A percentile compares a stretch with the other conserved stretches of the same genome.
These are phyloP conservation scores for Darevskia mixta DNA, from an alignment of 2,797 vertebrate genomes.

Conservation along the genomic window DNA sequence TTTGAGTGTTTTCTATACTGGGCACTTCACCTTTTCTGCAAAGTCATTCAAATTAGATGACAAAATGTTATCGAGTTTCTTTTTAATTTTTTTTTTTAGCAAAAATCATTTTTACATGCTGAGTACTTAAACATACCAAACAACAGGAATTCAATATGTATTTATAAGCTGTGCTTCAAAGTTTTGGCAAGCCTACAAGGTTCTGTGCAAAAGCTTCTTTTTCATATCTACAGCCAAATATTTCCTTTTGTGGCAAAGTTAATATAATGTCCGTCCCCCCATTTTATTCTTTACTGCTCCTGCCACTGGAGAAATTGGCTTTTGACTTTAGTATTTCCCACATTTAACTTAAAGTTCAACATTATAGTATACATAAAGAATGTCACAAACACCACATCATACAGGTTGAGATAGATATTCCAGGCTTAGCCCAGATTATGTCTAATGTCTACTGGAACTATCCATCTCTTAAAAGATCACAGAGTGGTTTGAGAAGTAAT, in stretches of 20 bases:
- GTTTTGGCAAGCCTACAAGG: slow-evolving; percentile 58
- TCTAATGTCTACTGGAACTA: slow-evolving; percentile 40
- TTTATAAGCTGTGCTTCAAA: slow-evolving; percentile 63
- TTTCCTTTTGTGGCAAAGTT: slow-evolving; percentile 46
- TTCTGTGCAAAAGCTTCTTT: slow-evolving; percentile 49
- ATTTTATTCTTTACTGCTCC: slow-evolving; percentile 47
- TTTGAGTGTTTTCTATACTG: slow-evolving; percentile 10
- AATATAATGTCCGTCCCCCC: slow-evolving; percentile 5
- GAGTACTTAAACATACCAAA: slow-evolving; percentile 49
- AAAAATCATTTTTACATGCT: slow-evolving; percentile 31
- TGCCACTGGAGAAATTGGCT: slow-evolving; percentile 54
- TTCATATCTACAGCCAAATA: slow-evolving; percentile 59
- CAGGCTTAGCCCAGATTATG: slow-evolving; percentile 36
- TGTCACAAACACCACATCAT: slow-evolving; percentile 47
- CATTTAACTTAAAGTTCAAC: slow-evolving; percentile 63
- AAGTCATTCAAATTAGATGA: slow-evolving; percentile 42
- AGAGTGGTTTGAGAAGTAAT: slow-evolving; percentile 33
- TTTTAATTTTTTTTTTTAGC: slow-evolving; percentile 13
- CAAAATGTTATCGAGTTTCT: slow-evolving; percentile 1
- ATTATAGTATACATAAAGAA: slow-evolving; percentile 62
- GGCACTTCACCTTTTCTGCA: neutral
- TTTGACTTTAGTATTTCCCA: slow-evolving; percentile 57
- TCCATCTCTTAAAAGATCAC: slow-evolving; percentile 48
- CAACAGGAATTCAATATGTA: slow-evolving; percentile 67
- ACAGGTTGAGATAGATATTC: slow-evolving; percentile 56